Evolutionary conservation across 2,113 vertebrate species (phyloP).

Genomic region (Tetrax tetrax): DNA sequence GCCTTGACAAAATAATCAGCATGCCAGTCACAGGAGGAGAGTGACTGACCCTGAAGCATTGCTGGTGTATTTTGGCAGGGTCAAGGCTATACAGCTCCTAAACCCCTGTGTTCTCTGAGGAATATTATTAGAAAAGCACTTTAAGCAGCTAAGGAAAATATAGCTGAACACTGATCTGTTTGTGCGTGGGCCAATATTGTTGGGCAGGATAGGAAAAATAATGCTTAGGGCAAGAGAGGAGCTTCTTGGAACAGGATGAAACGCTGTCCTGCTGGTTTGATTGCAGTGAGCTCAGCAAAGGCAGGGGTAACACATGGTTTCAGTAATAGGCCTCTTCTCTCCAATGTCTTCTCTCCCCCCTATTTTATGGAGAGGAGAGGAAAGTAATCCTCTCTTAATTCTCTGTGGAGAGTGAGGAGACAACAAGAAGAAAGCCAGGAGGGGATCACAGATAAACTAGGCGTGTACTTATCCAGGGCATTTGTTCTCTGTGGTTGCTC

Average conservation of each 20-base stretch:
- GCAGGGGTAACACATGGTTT: background rate
- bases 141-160: constrained; percentile 37
- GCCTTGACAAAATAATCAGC: background rate
- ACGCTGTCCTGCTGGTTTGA: background rate
- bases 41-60: background rate
- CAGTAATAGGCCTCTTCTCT: background rate
- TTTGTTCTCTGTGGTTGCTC: background rate
- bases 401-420: background rate
- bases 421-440: background rate
- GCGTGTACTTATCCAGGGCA: accelerated
- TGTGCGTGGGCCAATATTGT: constrained; percentile 11
- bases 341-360: background rate
- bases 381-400: background rate
- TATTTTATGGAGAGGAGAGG: background rate
- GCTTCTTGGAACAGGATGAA: constrained; percentile 24
- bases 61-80: background rate
- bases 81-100: background rate
- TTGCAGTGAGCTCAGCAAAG: background rate
- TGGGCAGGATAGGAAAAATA: constrained; percentile 18
- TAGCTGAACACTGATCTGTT: background rate
- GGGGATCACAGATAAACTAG: background rate
- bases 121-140: constrained; percentile 1
- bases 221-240: constrained; percentile 13
- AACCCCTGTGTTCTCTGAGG: background rate
- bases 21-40: background rate